These are phyloP conservation scores for Drosophila pseudotakahashii DNA, from an alignment of 2,888 invertebrate genomes.

Conservation along the genomic window DNA sequence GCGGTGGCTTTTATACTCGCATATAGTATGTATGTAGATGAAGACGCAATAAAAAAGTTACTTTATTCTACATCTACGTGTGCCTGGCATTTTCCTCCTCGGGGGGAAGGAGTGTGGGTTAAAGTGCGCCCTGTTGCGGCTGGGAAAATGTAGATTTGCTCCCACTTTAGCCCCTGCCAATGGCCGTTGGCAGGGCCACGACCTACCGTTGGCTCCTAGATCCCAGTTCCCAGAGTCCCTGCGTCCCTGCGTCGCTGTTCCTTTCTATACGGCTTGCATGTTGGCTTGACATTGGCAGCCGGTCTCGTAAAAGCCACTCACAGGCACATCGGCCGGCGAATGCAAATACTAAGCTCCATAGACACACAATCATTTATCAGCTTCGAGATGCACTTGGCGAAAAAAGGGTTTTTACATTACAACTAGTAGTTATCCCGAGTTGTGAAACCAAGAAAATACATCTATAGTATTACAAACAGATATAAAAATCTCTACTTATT, in stretches of 20 bases:
- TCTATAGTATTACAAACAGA: too few species aligned
- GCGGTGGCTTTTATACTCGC: conserved; percentile 55
- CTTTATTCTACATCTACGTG: conserved; percentile 71
- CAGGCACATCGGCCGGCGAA: conserved; percentile 39
- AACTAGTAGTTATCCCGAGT: too few species aligned
- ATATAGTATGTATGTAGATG: conserved; percentile 48
- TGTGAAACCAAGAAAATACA: too few species aligned
- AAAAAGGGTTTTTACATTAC: too few species aligned
- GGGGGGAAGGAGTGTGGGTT: conserved; percentile 33
- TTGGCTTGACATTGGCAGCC: conserved; percentile 63
- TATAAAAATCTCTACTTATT: too few species aligned
- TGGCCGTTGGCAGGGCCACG: conserved; percentile 32
- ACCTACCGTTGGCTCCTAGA: conserved; percentile 10
- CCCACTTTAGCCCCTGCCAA: conserved; percentile 9
- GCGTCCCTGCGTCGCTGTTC: not conserved
- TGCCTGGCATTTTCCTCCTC: conserved; percentile 25
- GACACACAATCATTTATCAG: conserved; percentile 45
- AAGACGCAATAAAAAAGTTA: conserved; percentile 76
- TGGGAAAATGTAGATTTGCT: conserved; percentile 71
- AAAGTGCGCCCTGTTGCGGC: conserved; percentile 72
- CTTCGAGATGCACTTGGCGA: conserved; percentile 15
- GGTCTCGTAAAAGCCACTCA: conserved; percentile 62
- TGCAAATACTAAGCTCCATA: conserved; percentile 63
- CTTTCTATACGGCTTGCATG: conserved; percentile 48
- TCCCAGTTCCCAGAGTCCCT: not conserved